A percentile compares a stretch with the other conserved stretches of the same genome.
Conservation (phyloP, 2,888 invertebrate species). For the Pollenia labialis region DNA sequence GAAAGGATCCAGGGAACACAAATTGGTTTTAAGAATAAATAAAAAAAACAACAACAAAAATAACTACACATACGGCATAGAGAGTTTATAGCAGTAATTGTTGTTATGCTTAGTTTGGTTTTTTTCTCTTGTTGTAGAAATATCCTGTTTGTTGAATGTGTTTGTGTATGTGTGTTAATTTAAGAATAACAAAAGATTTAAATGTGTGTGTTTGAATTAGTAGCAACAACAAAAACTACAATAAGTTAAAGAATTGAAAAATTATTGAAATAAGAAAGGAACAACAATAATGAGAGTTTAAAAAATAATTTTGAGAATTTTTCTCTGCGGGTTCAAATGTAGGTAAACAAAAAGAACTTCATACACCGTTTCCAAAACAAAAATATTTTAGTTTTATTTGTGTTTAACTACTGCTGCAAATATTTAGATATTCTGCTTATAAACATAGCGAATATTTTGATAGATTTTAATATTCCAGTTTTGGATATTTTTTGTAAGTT, state of each 20-base stretch:
- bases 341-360: slow-evolving; percentile 6
- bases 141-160: slow-evolving; percentile 60
- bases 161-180: slow-evolving; percentile 26
- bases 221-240: slow-evolving; percentile 41
- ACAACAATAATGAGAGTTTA: slow-evolving; percentile 25
- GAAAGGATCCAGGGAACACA: slow-evolving; percentile 26
- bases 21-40: slow-evolving; percentile 28
- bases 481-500: no score
- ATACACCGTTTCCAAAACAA: slow-evolving; percentile 50
- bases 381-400: no score
- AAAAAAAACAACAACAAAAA: slow-evolving; percentile 38
- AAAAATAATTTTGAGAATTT: slow-evolving; percentile 36
- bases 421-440: no score
- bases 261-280: slow-evolving; percentile 42
- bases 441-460: no score
- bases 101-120: slow-evolving; percentile 28
- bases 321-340: slow-evolving; percentile 6
- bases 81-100: slow-evolving; percentile 10
- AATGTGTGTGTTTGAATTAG: slow-evolving; percentile 31
- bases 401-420: no score
- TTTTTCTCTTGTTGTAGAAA: slow-evolving; percentile 45
- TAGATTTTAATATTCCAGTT: no score
- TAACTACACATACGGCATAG: slow-evolving; percentile 36
- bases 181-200: slow-evolving; percentile 55
- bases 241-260: slow-evolving; percentile 40